Base-by-base conservation (phyloP, 2,888 invertebrate genomes). In the Phasia obesa region DNA sequence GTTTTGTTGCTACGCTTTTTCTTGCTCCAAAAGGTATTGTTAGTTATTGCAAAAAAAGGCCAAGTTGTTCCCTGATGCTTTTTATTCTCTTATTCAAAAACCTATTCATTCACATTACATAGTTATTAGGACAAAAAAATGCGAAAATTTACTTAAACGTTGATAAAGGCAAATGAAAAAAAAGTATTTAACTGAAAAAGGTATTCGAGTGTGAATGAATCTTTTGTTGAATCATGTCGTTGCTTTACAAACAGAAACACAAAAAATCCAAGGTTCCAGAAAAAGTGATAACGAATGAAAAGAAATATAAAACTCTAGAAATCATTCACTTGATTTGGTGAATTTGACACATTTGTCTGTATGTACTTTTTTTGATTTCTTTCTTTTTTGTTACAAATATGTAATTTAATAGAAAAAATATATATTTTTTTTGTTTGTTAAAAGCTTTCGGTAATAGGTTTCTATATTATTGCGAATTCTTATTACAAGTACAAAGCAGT, bases 151-250 rank as follows among this genome's bases (percentile, higher is more conserved):
- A 55, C 44, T 64, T 62, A 4, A 47, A 47, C 9, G 44, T 55
- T 49, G 57, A 64, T 59, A 59, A 71, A 78, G 65, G 27, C 25
- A 78, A 65, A 31, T 78, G 13, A 4, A 74, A 71, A 67, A 42
- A n/a, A n/a, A n/a, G n/a, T 53, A 38, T 47, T 49, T 49, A 65
- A 67, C 49, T 71, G 51, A 19, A 78, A 21, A 59, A 78, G 49
- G 59, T 79, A 79, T 73, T 73, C 59, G 21, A 79, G 73, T 79
- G 73, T 73, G 65, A 73, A 73, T 73, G 65, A 73, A 65, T 79
- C 71, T 67, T 73, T 79, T 79, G 79, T 79, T 73, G 23, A 57
- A 59, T 31, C 35, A 51, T 65, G 27, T 42, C 38, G 4, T 7
- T 76, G 59, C 42, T 49, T 2, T 27, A 13, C 11, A 15, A 60